Base-by-base conservation (phyloP, 2,888 invertebrate species). In the Aporophyla nigra region DNA sequence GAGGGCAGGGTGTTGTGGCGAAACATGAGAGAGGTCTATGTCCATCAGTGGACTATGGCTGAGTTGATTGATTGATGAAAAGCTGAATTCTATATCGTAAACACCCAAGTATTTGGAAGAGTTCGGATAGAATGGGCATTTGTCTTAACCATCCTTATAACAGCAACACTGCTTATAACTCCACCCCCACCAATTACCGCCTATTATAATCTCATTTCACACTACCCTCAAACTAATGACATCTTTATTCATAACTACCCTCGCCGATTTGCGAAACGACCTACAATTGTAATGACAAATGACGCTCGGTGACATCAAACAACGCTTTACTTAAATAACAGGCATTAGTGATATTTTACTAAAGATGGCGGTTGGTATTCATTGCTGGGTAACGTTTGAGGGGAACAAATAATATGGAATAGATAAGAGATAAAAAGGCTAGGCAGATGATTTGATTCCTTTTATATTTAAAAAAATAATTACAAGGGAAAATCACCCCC, bases 311-410 rank as follows among this genome's bases (percentile, higher is more conserved):
- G n/a, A 63, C 77, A 78, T 83, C 75, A 82, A 82, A 84, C 63
- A 76, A 21, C 75, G 65, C 71, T 88, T 80, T 74, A 43, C 7
- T 63, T 24, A 67, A 88, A 88, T 86, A 78, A 82, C 80, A 65
- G 83, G 59, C 69, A 85, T 88, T 87, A 81, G 76, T 58, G 40
- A 66, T 61, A 14, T 69, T 69, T 80, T 71, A 16, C 27, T 56
- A 53, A 56, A 43, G n/a, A 65, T n/a, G 53, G 58, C 46, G 33
- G 53, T 40, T 62, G 14, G 27, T 65, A 33, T 62, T 40, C 33
- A 49, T 49, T 16, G 46, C 33, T 51, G 16, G 24, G 19, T 40
- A 21, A 71, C n/a, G 24, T 43, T 58, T n/a, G 16, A 43, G 16
- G 16, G 59, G 5, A 12, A 27, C 14, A 24, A 65, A 59, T 21